Conservation (phyloP, 2,888 invertebrate species). For the Dasypogon diadema region DNA sequence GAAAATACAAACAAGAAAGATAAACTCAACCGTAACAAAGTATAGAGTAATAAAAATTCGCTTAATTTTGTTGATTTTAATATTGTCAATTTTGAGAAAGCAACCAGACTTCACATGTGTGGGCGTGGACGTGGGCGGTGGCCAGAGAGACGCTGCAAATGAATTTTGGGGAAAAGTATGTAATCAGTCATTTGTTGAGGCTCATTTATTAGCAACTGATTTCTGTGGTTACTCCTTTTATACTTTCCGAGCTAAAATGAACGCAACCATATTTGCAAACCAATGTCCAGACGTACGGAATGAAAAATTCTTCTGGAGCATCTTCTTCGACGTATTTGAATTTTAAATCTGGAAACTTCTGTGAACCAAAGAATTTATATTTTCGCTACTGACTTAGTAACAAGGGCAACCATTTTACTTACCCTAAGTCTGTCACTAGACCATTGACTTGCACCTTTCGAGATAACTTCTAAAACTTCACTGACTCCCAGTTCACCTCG, state of each 20-base stretch:
- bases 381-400: too few species aligned
- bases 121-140: not conserved
- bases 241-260: slow-evolving; percentile 68
- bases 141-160: slow-evolving; percentile 11
- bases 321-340: slow-evolving; percentile 99
- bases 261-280: slow-evolving; percentile 75
- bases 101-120: not conserved
- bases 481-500: slow-evolving; percentile 83
- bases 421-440: slow-evolving; percentile 93
- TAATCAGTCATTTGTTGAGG: not conserved
- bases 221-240: slow-evolving; percentile 66
- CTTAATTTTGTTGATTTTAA: not conserved
- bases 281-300: slow-evolving; percentile 98
- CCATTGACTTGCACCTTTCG: slow-evolving; percentile 93
- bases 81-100: slow-evolving; percentile 29
- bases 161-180: not conserved
- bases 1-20: not conserved
- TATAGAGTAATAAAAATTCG: not conserved
- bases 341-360: slow-evolving; percentile 99
- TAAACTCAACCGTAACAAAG: slow-evolving; percentile 23
- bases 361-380: too few species aligned
- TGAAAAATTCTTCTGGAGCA: slow-evolving; percentile 98
- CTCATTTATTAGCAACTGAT: slow-evolving; percentile 66
- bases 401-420: too few species aligned
- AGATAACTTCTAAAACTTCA: slow-evolving; percentile 89